Conservation (phyloP, 2,113 vertebrate genomes). For the Eublepharis macularius region DNA sequence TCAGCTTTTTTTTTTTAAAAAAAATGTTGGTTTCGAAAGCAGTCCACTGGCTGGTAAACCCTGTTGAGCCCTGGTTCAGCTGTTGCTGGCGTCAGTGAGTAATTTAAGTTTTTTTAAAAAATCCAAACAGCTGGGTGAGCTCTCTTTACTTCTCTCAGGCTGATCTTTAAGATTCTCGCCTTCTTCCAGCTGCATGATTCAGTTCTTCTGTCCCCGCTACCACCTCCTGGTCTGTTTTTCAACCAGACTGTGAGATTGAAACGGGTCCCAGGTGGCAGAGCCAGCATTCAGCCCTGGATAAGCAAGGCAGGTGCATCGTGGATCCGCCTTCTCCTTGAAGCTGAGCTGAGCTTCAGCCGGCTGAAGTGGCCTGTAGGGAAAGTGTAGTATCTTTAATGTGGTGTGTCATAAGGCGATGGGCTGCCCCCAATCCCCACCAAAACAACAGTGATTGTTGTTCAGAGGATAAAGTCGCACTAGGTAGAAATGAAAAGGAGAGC, state of each 20-base stretch:
- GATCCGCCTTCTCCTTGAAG: rapidly evolving
- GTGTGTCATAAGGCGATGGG: background rate
- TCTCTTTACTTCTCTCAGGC: background rate
- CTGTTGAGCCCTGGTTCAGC: background rate
- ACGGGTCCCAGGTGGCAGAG: background rate
- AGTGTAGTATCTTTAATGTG: background rate
- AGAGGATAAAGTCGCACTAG: too few relatives aligned
- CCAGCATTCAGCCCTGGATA: slow-evolving; percentile 20
- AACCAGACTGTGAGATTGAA: background rate
- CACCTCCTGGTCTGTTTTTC: background rate
- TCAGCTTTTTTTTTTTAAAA: background rate
- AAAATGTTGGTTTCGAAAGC: background rate
- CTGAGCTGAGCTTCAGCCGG: background rate
- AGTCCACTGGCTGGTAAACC: too few relatives aligned
- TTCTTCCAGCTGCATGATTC: background rate
- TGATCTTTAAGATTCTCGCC: background rate
- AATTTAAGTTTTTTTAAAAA: background rate
- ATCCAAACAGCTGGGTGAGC: slow-evolving; percentile 47
- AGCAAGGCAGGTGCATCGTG: slow-evolving; percentile 41
- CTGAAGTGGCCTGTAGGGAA: background rate
- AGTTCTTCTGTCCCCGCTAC: background rate
- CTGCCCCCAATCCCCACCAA: background rate
- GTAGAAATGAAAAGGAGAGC: background rate
- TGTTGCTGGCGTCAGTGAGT: slow-evolving; percentile 1
- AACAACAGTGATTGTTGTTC: too few relatives aligned